phyloP scores from a whole-genome alignment of 2,113 vertebrate species.

The Martes martes region DNA sequence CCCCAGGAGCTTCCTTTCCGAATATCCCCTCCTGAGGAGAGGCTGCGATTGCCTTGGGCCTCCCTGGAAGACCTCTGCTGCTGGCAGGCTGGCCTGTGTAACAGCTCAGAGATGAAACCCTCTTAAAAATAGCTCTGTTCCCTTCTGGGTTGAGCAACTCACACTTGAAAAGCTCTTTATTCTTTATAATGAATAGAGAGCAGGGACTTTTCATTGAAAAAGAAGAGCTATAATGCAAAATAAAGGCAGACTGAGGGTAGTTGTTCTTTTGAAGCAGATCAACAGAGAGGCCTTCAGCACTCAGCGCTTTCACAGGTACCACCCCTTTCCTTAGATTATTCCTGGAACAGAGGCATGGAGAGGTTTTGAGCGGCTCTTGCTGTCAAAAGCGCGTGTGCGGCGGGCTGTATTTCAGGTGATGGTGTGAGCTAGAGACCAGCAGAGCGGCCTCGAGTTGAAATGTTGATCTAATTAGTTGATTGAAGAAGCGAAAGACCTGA shows the following conservation, averaged over 20 bases:
- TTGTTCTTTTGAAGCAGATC: constrained; percentile 60
- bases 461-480: constrained; percentile 56
- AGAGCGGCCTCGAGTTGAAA: constrained; percentile 43
- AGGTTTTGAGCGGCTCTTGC: constrained; percentile 38
- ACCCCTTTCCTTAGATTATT: constrained; percentile 53
- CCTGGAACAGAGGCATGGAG: constrained; percentile 46
- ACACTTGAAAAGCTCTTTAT: constrained; percentile 74
- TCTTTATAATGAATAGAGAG: constrained; percentile 72
- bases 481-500: neutral
- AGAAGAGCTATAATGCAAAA: constrained; percentile 65
- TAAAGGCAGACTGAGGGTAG: constrained; percentile 49
- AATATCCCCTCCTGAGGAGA: constrained; percentile 11
- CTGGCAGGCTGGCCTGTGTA: constrained; percentile 55
- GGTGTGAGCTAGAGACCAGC: neutral
- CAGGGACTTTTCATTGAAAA: constrained; percentile 66
- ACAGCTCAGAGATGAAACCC: constrained; percentile 64
- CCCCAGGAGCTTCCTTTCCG: constrained; percentile 58
- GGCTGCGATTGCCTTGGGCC: constrained; percentile 15
- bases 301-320: constrained; percentile 45
- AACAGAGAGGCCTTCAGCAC: constrained; percentile 55
- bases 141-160: constrained; percentile 71
- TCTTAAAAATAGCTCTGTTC: constrained; percentile 75
- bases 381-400: constrained; percentile 26
- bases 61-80: constrained; percentile 60
- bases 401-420: constrained; percentile 36